A percentile compares a stretch with the other conserved stretches of the same genome.
These are phyloP conservation scores for Halocynthia roretzi DNA, from an alignment of 23 tunicate species.

Conservation along the genomic window DNA sequence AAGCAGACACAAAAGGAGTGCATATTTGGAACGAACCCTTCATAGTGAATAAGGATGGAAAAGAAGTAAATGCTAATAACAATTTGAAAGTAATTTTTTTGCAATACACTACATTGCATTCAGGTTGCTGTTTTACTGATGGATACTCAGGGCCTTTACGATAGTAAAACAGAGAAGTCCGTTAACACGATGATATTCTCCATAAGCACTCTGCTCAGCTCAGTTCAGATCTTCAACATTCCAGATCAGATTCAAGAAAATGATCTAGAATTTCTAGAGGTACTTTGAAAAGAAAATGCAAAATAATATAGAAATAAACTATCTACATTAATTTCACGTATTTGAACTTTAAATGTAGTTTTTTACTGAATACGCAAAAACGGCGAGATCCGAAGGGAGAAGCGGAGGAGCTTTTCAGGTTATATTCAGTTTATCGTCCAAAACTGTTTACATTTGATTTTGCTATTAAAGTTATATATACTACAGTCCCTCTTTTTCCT, in stretches of 20 bases:
- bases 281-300: no score
- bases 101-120: no score
- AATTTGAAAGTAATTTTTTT: no score
- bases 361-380: slow-evolving; percentile 19
- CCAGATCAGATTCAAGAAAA: slow-evolving; percentile 7
- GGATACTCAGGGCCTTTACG: slow-evolving; percentile 25
- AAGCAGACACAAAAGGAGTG: slow-evolving; percentile 14
- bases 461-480: neutral
- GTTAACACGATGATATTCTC: slow-evolving; percentile 3
- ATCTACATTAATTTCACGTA: neutral
- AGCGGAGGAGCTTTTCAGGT: slow-evolving; percentile 19
- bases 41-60: neutral
- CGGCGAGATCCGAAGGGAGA: neutral
- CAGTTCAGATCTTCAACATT: slow-evolving; percentile 19
- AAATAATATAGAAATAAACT: neutral
- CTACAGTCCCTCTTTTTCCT: slow-evolving; percentile 10
- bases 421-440: no score
- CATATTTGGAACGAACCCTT: slow-evolving; percentile 27
- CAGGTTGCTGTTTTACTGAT: slow-evolving; percentile 19
- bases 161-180: neutral
- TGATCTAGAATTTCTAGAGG: neutral
- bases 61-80: no score
- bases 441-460: neutral
- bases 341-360: no score
- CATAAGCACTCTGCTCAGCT: slow-evolving; percentile 20